A percentile compares a stretch with the other conserved stretches of the same genome.
These are phyloP conservation scores for Meta bourneti DNA, from an alignment of 2,888 invertebrate genomes.

Conservation along the genomic window DNA sequence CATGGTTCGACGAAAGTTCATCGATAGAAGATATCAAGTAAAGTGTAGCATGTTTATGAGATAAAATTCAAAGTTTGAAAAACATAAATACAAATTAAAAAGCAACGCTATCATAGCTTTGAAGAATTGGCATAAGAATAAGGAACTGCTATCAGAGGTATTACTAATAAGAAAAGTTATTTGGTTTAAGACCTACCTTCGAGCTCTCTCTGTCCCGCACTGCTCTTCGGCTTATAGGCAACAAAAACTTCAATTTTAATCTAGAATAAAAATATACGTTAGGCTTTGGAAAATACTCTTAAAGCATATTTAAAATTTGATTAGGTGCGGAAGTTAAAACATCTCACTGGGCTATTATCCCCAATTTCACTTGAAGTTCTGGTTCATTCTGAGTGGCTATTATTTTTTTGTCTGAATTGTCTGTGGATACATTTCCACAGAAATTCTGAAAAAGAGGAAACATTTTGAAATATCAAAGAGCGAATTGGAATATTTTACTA, in stretches of 20 bases:
- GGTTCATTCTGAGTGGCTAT: background rate
- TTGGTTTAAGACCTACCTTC: background rate
- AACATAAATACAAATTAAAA: too few species aligned
- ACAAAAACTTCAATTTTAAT: background rate
- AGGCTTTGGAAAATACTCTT: background rate
- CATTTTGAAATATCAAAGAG: too few species aligned
- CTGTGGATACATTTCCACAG: background rate
- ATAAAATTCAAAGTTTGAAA: too few species aligned
- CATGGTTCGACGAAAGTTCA: too few species aligned
- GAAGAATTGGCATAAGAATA: too few species aligned
- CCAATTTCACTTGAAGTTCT: background rate
- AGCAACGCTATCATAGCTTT: too few species aligned
- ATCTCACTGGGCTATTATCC: background rate
- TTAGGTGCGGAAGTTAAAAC: background rate
- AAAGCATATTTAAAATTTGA: background rate
- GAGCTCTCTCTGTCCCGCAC: background rate
- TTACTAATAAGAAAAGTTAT: too few species aligned
- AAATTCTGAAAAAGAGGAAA: too few species aligned
- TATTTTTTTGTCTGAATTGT: background rate
- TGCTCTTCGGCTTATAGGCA: background rate
- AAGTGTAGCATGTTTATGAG: too few species aligned
- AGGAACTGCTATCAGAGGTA: too few species aligned
- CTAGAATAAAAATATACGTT: background rate
- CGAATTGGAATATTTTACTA: too few species aligned
- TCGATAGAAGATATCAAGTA: too few species aligned